phyloP scores from a whole-genome alignment of 2,797 vertebrate species.

The Buphagus erythrorhynchus region DNA sequence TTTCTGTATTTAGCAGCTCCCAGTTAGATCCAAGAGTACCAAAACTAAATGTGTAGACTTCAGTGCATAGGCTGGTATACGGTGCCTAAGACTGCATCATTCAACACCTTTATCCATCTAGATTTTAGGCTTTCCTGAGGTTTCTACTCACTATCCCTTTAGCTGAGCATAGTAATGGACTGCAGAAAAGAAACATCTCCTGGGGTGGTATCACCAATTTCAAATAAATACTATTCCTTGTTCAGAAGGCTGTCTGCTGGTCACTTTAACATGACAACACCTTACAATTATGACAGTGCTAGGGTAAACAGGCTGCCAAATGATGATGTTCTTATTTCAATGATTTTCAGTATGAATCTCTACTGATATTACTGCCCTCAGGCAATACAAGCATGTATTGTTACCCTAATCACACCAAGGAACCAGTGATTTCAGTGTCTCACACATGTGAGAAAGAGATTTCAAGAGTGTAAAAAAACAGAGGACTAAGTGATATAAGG shows the following conservation, averaged over 20 bases:
- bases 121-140: neutral
- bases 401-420: neutral
- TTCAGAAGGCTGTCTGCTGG: neutral
- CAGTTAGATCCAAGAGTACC: neutral
- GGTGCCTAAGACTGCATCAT: neutral
- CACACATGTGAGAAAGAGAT: slow-evolving; percentile 25
- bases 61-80: neutral
- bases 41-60: neutral
- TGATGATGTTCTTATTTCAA: neutral
- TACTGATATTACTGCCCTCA: neutral
- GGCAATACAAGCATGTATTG: neutral
- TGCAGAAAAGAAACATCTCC: neutral
- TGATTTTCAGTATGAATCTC: neutral
- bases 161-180: neutral
- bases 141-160: neutral
- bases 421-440: neutral
- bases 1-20: neutral
- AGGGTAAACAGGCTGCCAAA: neutral
- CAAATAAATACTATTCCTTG: neutral
- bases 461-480: neutral
- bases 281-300: neutral
- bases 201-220: neutral
- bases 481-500: neutral
- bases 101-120: neutral
- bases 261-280: neutral